A percentile compares a stretch with the other conserved stretches of the same genome.
Conservation (phyloP, 2,888 invertebrate species). For the Archips xylosteana region DNA sequence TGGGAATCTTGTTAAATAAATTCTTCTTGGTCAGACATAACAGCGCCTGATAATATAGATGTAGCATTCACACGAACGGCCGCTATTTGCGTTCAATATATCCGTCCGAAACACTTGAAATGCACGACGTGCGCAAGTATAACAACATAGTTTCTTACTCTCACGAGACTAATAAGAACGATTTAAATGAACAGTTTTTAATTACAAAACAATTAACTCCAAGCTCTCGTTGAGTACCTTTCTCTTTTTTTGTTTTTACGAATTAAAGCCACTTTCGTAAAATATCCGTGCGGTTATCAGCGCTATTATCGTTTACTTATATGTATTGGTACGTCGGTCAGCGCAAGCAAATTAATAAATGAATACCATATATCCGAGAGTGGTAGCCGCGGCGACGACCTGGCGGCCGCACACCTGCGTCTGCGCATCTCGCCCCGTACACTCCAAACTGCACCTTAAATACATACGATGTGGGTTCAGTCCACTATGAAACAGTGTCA, state of each 20-base stretch:
- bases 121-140: neutral
- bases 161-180: conserved; percentile 23
- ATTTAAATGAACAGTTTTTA: conserved; percentile 25
- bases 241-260: conserved; percentile 25
- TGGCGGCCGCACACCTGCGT: conserved; percentile 83
- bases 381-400: conserved; percentile 81
- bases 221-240: conserved; percentile 20
- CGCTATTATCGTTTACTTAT: conserved; percentile 42
- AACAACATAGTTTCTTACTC: conserved; percentile 13
- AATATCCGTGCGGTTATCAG: conserved; percentile 37
- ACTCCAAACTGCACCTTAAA: conserved; percentile 52
- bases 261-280: conserved; percentile 20
- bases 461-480: fast-evolving
- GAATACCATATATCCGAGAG: conserved; percentile 81
- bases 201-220: conserved; percentile 28
- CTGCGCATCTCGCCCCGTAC: conserved; percentile 66
- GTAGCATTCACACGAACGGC: conserved; percentile 15
- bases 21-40: neutral
- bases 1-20: too few relatives aligned
- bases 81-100: conserved; percentile 13
- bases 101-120: neutral
- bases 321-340: conserved; percentile 70
- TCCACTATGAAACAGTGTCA: conserved; percentile 42
- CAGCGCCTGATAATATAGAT: conserved; percentile 27
- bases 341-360: conserved; percentile 82